Conservation (phyloP, 2,797 vertebrate species). For the Leuciscus waleckii region DNA sequence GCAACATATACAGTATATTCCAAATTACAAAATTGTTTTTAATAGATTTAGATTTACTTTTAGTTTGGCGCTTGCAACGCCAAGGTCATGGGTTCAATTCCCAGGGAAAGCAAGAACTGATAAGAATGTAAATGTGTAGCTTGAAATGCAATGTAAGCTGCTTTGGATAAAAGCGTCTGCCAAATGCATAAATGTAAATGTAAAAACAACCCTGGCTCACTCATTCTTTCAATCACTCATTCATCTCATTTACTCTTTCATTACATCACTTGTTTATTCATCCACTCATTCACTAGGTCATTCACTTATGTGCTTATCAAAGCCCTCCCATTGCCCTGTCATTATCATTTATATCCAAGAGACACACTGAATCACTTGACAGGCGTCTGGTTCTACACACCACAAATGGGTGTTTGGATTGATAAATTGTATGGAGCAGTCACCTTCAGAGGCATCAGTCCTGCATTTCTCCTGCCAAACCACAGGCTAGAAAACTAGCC, state of each 20-base stretch:
- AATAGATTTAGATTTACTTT: not conserved
- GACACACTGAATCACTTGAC: constrained; percentile 48
- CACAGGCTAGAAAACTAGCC: constrained; percentile 58
- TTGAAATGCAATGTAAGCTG: too few species aligned
- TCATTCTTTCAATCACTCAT: not conserved
- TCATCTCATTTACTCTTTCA: constrained; percentile 12
- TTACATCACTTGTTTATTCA: constrained; percentile 20
- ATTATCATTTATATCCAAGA: constrained; percentile 42
- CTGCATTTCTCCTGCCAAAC: constrained; percentile 51
- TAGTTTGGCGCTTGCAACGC: too few species aligned
- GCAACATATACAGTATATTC: too few species aligned
- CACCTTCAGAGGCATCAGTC: constrained; percentile 55
- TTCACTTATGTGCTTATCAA: constrained; percentile 10
- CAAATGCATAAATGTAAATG: too few species aligned
- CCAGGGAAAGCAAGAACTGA: too few species aligned
- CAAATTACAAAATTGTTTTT: not conserved
- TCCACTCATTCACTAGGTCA: not conserved
- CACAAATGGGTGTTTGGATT: constrained; percentile 52
- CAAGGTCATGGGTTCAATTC: too few species aligned
- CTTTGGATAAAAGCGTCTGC: too few species aligned
- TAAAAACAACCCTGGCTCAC: not conserved
- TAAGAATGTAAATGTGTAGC: too few species aligned
- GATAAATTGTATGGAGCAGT: constrained; percentile 57
- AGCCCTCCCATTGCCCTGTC: constrained; percentile 27
- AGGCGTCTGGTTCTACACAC: constrained; percentile 49